A percentile compares a stretch with the other conserved stretches of the same genome.
Evolutionary conservation across 1,140 invertebrate species (phyloP).

Genomic region (Hetaerina americana): DNA sequence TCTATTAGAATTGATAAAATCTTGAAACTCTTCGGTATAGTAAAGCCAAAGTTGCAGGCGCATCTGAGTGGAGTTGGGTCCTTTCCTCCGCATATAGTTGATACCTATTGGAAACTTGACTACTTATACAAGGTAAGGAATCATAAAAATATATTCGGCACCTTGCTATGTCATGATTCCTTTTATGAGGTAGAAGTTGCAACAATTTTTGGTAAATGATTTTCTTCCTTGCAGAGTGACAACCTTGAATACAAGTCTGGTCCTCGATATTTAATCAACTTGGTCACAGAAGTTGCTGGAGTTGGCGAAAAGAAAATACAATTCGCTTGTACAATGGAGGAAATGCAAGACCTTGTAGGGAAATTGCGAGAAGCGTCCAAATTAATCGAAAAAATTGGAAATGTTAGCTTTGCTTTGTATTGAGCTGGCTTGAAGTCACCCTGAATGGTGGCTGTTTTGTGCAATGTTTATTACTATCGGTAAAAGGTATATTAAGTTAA

Average conservation of each 20-base stretch:
- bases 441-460: too few species aligned
- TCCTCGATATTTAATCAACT: slow-evolving; percentile 29
- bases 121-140: slow-evolving; percentile 34
- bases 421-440: too few species aligned
- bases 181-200: too few species aligned
- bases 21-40: slow-evolving; percentile 25
- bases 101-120: slow-evolving; percentile 50
- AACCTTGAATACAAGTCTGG: slow-evolving; percentile 25
- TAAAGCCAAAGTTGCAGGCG: slow-evolving; percentile 26
- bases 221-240: slow-evolving; percentile 29
- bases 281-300: slow-evolving; percentile 32
- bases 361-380: slow-evolving; percentile 48
- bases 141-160: neutral
- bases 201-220: too few species aligned
- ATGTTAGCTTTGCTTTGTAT: too few species aligned
- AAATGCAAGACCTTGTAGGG: slow-evolving; percentile 49
- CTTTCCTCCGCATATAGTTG: slow-evolving; percentile 42
- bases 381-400: slow-evolving; percentile 41
- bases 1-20: slow-evolving; percentile 24
- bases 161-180: too few species aligned
- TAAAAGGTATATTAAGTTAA: too few species aligned
- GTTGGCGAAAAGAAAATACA: slow-evolving; percentile 31
- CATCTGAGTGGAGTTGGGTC: slow-evolving; percentile 32
- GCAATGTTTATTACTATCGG: too few species aligned
- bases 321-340: slow-evolving; percentile 44